A percentile compares a stretch with the other conserved stretches of the same genome.
Evolutionary conservation across 2,113 vertebrate species (phyloP).

Genomic region (Notarius quadriscutis): DNA sequence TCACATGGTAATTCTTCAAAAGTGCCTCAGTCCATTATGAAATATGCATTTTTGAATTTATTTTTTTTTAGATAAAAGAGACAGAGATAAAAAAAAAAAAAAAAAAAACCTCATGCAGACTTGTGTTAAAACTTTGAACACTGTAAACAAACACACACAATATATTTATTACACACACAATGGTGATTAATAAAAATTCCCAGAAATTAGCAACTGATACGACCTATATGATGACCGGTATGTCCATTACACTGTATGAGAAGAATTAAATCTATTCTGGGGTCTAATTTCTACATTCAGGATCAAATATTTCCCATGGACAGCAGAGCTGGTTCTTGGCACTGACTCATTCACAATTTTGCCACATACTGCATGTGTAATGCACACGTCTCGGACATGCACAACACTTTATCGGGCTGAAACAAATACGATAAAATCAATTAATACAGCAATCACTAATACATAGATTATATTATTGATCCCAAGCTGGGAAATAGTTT

Average conservation of each 20-base stretch:
- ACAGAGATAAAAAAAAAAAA: background rate
- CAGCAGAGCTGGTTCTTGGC: background rate
- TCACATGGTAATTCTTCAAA: constrained; percentile 39
- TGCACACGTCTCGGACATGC: background rate
- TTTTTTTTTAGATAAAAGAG: constrained; percentile 7
- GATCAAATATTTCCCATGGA: background rate
- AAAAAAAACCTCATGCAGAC: constrained; percentile 27
- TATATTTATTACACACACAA: background rate
- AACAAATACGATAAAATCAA: background rate
- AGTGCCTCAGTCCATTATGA: constrained; percentile 42
- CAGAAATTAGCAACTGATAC: background rate
- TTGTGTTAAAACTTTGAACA: constrained; percentile 28
- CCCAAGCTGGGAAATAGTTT: no score
- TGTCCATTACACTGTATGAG: background rate
- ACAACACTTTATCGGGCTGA: background rate
- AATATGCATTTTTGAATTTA: constrained; percentile 49
- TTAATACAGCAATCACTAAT: background rate
- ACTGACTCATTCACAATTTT: background rate
- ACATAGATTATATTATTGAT: no score
- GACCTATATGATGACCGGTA: background rate
- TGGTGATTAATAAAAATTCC: background rate
- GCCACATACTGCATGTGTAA: background rate
- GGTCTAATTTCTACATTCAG: background rate
- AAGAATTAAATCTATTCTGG: background rate
- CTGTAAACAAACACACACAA: background rate